These are phyloP conservation scores for Prolemur simus DNA, from an alignment of 2,113 vertebrate genomes.

Conservation along the genomic window DNA sequence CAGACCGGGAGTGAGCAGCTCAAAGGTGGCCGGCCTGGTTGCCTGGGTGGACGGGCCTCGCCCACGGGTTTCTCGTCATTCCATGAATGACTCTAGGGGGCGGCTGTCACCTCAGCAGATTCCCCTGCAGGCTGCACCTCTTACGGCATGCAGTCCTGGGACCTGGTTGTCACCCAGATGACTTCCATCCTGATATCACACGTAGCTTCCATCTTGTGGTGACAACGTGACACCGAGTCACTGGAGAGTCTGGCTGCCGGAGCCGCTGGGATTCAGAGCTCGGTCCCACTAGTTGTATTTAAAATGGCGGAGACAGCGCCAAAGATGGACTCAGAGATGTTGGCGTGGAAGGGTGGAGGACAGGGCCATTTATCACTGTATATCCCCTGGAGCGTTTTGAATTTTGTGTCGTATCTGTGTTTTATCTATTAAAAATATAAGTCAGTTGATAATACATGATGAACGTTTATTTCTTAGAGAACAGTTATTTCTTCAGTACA, in stretches of 20 bases:
- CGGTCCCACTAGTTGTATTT: neutral
- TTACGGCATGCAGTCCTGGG: fast-evolving
- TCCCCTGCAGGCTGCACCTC: neutral
- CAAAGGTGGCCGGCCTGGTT: neutral
- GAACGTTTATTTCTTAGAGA: neutral
- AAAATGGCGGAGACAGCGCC: neutral
- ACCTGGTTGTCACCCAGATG: neutral
- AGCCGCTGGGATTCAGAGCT: neutral
- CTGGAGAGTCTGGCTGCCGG: neutral
- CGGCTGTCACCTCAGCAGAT: neutral
- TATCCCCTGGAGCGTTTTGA: neutral
- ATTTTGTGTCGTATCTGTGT: neutral
- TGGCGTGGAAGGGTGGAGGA: neutral
- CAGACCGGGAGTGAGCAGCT: neutral
- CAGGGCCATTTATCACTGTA: neutral
- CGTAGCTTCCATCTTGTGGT: neutral
- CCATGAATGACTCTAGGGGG: neutral
- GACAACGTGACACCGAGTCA: neutral
- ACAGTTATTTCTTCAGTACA: neutral
- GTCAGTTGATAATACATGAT: neutral
- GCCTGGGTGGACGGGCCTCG: neutral
- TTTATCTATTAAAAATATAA: neutral
- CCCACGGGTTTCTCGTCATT: neutral
- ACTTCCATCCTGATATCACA: neutral
- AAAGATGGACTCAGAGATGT: neutral